Conservation (phyloP, 1,140 invertebrate genomes). For the Trichomalopsis sarcophagae region DNA sequence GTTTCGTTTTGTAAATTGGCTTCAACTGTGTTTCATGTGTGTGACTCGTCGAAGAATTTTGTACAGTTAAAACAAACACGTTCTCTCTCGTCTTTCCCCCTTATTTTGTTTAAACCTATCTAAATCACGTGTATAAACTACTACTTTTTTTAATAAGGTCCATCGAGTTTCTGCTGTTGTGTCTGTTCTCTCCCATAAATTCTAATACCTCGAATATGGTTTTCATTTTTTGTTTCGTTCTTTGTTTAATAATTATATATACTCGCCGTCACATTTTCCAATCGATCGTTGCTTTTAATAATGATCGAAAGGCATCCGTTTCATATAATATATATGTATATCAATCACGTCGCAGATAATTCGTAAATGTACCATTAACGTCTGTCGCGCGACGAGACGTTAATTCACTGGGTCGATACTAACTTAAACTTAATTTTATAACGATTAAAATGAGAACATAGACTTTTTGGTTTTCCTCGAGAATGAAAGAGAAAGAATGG, state of each 20-base stretch:
- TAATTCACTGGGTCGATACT: slow-evolving; percentile 38
- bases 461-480: slow-evolving; percentile 9
- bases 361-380: slow-evolving; percentile 32
- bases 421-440: slow-evolving; percentile 41
- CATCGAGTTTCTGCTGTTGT: slow-evolving; percentile 44
- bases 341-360: slow-evolving; percentile 37
- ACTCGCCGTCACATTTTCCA: slow-evolving; percentile 22
- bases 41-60: slow-evolving; percentile 31
- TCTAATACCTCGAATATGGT: slow-evolving; percentile 38
- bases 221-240: slow-evolving; percentile 31
- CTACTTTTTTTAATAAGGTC: slow-evolving; percentile 43
- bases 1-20: not conserved
- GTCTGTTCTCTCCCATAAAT: slow-evolving; percentile 47
- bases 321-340: slow-evolving; percentile 5
- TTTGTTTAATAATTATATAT: slow-evolving; percentile 33
- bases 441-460: slow-evolving; percentile 33
- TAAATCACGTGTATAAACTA: slow-evolving; percentile 40
- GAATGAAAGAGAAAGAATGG: not conserved
- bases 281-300: slow-evolving; percentile 14
- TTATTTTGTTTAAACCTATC: slow-evolving; percentile 35
- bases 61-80: slow-evolving; percentile 39
- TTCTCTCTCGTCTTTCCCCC: slow-evolving; percentile 18
- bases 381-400: not conserved
- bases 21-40: not conserved
- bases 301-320: slow-evolving; percentile 30